Evolutionary conservation across 2,888 invertebrate genomes (phyloP).

Genomic region (Cosmorhoe ocellata): DNA sequence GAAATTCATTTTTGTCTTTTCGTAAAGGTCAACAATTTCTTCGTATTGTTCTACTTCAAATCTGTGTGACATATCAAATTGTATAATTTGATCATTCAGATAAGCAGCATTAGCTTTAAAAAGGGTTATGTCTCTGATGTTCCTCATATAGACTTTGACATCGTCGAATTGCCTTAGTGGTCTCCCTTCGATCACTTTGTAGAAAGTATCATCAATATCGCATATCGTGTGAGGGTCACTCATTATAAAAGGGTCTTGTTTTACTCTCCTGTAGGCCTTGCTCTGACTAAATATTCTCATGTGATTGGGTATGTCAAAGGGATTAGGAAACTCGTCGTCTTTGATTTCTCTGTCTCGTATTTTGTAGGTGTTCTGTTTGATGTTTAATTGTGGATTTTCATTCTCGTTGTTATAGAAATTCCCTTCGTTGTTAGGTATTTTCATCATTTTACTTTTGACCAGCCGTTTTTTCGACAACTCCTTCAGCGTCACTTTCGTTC

Average conservation of each 20-base stretch:
- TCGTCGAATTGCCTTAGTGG: slow-evolving; percentile 41
- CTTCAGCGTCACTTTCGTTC: slow-evolving; percentile 19
- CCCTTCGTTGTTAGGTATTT: slow-evolving; percentile 21
- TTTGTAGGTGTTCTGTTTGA: slow-evolving; percentile 13
- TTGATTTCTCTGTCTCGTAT: slow-evolving; percentile 23
- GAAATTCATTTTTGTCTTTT: slow-evolving; percentile 33
- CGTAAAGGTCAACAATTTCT: slow-evolving; percentile 24
- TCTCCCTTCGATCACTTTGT: slow-evolving; percentile 45
- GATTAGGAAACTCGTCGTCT: slow-evolving; percentile 31
- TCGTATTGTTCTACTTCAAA: slow-evolving; percentile 36
- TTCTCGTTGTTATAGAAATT: slow-evolving; percentile 27
- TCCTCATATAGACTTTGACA: slow-evolving; percentile 42
- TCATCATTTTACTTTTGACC: slow-evolving; percentile 26
- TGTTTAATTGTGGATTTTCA: slow-evolving; percentile 13
- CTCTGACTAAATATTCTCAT: slow-evolving; percentile 33
- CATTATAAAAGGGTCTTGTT: slow-evolving; percentile 37
- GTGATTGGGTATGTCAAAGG: slow-evolving; percentile 36
- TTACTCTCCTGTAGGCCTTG: slow-evolving; percentile 26
- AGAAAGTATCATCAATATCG: slow-evolving; percentile 45
- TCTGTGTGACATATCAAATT: slow-evolving; percentile 30
- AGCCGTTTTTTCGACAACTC: slow-evolving; percentile 26
- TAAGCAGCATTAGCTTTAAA: slow-evolving; percentile 42
- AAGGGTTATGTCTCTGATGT: slow-evolving; percentile 42
- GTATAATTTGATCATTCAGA: slow-evolving; percentile 41
- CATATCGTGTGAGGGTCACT: slow-evolving; percentile 41